These are phyloP conservation scores for Chorisops tibialis DNA, from an alignment of 2,888 invertebrate genomes.

Conservation along the genomic window DNA sequence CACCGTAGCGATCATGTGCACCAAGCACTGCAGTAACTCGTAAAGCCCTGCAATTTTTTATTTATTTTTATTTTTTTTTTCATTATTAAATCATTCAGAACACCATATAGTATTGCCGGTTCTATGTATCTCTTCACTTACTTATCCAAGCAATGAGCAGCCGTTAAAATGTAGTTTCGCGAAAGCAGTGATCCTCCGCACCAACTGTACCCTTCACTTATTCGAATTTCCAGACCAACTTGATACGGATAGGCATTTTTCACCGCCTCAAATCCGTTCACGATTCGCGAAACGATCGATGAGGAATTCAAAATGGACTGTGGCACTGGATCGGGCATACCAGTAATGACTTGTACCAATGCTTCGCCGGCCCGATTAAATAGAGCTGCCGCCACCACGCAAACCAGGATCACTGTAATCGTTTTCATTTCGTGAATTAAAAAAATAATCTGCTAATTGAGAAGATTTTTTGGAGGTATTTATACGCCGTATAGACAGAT, in stretches of 20 bases:
- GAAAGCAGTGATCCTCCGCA: slow-evolving; percentile 47
- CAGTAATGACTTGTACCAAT: no score
- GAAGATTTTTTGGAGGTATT: no score
- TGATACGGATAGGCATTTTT: slow-evolving; percentile 41
- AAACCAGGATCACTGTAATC: no score
- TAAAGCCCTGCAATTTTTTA: no score
- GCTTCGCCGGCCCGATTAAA: no score
- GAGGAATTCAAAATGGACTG: neutral
- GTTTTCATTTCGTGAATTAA: no score
- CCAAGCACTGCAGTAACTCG: slow-evolving; percentile 46
- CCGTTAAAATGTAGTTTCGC: slow-evolving; percentile 43
- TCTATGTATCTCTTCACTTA: slow-evolving; percentile 34
- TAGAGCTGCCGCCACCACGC: no score
- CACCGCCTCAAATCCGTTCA: slow-evolving; percentile 34
- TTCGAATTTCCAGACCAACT: slow-evolving; percentile 40
- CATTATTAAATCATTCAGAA: no score
- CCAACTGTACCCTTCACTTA: slow-evolving; percentile 39
- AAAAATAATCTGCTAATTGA: no score
- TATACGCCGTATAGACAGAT: no score
- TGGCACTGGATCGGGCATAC: neutral
- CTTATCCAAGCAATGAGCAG: slow-evolving; percentile 44
- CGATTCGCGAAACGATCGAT: slow-evolving; percentile 29
- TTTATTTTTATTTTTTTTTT: no score
- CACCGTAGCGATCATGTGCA: slow-evolving; percentile 49
- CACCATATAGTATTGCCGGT: no score